Conservation (phyloP, 2,888 invertebrate genomes). For the Carabus problematicus region DNA sequence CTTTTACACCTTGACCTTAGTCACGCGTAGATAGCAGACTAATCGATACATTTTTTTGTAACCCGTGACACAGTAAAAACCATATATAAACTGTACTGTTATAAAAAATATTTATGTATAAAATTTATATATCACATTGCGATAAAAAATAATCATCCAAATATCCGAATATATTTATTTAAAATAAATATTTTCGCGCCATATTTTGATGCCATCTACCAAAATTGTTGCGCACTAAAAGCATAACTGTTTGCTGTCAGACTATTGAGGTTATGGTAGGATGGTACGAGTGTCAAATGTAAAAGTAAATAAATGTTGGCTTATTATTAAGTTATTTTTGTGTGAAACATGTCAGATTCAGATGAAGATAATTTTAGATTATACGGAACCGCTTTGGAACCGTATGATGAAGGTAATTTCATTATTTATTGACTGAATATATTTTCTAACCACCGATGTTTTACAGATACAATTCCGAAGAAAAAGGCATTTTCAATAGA, state of each 20-base stretch:
- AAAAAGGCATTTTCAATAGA: conserved; percentile 81
- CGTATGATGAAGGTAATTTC: conserved; percentile 79
- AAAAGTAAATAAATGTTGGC: background rate
- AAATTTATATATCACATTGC: too few relatives aligned
- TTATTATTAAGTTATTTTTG: conserved; percentile 3
- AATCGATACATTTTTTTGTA: too few relatives aligned
- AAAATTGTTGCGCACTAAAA: background rate
- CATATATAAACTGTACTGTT: too few relatives aligned
- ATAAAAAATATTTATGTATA: too few relatives aligned
- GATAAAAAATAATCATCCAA: too few relatives aligned
- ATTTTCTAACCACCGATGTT: conserved; percentile 18
- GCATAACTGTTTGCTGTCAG: too few relatives aligned
- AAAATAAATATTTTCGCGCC: too few relatives aligned
- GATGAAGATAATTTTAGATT: conserved; percentile 72
- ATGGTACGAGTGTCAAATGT: background rate
- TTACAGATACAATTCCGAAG: conserved; percentile 76
- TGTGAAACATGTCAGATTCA: conserved; percentile 55
- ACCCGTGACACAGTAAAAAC: too few relatives aligned
- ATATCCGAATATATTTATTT: too few relatives aligned
- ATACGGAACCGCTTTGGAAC: conserved; percentile 84
- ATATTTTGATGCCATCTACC: background rate
- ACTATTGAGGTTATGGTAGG: background rate
- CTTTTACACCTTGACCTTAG: too few relatives aligned
- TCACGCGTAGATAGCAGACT: too few relatives aligned
- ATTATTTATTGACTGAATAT: conserved; percentile 30